Base-by-base conservation (phyloP, 2,797 vertebrate species). In the Xenopus petersii region DNA sequence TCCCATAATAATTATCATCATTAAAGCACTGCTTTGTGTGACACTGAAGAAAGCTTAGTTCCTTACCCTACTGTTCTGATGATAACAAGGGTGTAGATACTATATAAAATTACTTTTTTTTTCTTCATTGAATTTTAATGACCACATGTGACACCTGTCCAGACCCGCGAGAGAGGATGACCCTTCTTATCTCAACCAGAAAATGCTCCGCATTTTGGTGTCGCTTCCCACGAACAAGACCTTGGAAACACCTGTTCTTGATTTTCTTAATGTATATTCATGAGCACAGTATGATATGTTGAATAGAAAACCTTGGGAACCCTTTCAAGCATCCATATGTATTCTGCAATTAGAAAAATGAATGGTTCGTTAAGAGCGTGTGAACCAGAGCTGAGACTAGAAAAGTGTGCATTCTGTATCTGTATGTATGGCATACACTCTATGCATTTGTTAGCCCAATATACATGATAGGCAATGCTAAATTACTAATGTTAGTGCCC, bases 261-360 rank as follows among this genome's bases (percentile, higher is more conserved):
- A 70, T 74, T 79, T 79, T 78, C 49, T 73, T 70, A 70, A 79
- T 79, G 76, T 79, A 79, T 79, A 79, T 79, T 79, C 76, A 79
- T 79, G 76, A 79, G 76, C 76, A 74, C 76, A 79, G 76, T 79
- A 79, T 79, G 76, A 79, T 79, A 74, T 74, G 66, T 21, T 79
- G 71, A 79, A 79, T 70, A 61, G 76, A 42, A 59, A 73, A 70
- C 65, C 70, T 73, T 73, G 71, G 76, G 76, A 79, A 74, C 73
- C 71, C 76, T 79, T 79, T 79, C 76, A 74, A 66, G 71, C 67
- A 73, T 79, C 76, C 76, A 74, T 79, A 79, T 79, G 76, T 74
- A 79, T 79, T 79, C 71, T 51, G 71, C 76, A 79, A 79, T 79
- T 79, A 79, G 74, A 79, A 60, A 79, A 69, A 79, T 79, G 76